Evolutionary conservation across 2,888 invertebrate genomes (phyloP).

Genomic region (Agrenia bidenticulata): DNA sequence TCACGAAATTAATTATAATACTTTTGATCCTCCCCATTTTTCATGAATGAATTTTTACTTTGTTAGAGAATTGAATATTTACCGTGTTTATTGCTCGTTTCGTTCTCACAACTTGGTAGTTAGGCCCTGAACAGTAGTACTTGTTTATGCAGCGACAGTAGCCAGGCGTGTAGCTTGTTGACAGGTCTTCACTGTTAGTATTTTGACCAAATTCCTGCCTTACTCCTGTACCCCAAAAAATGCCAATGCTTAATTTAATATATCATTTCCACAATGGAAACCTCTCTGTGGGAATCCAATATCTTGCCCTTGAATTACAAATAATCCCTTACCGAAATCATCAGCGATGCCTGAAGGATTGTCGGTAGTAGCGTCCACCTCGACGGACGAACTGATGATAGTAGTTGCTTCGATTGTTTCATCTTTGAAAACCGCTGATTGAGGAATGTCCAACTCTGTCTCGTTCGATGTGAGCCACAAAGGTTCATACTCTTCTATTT

Average conservation of each 20-base stretch:
- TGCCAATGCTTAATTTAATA: conserved; percentile 11
- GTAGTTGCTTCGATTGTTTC: neutral
- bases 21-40: neutral
- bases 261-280: conserved; percentile 13
- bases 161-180: conserved; percentile 40
- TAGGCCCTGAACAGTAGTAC: conserved; percentile 46
- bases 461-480: conserved; percentile 33
- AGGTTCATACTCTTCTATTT: conserved; percentile 26
- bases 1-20: neutral
- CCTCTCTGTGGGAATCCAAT: no score
- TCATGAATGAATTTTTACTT: neutral
- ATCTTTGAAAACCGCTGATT: neutral
- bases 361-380: conserved; percentile 15
- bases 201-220: conserved; percentile 17
- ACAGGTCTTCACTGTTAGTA: conserved; percentile 37
- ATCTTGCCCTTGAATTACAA: no score
- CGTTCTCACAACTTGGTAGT: conserved; percentile 32
- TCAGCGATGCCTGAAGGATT: conserved; percentile 20
- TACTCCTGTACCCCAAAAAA: conserved; percentile 13
- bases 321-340: conserved; percentile 7
- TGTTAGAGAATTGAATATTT: no score
- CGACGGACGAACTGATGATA: neutral
- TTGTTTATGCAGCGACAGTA: conserved; percentile 50
- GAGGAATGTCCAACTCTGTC: neutral
- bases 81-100: conserved; percentile 50